These are phyloP conservation scores for Leptoclinus maculatus DNA, from an alignment of 2,797 vertebrate species.

Conservation along the genomic window DNA sequence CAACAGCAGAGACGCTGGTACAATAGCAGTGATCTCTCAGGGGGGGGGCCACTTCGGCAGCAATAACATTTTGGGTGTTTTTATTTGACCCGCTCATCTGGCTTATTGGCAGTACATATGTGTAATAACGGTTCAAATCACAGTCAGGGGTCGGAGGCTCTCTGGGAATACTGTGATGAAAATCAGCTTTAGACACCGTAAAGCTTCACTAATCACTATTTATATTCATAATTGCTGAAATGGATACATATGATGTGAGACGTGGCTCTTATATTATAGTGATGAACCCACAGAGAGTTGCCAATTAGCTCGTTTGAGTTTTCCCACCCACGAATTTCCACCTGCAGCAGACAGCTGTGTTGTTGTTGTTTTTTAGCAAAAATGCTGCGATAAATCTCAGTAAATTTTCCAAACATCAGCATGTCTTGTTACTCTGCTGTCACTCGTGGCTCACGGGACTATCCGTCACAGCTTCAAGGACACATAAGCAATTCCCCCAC, in stretches of 20 bases:
- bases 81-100: not conserved
- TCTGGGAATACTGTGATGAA: not conserved
- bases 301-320: not conserved
- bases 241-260: not conserved
- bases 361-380: not conserved
- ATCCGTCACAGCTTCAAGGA: constrained; percentile 13
- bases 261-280: not conserved
- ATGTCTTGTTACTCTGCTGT: not conserved
- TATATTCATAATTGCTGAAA: not conserved
- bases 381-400: not conserved
- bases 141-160: not conserved
- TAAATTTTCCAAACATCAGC: not conserved
- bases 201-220: not conserved
- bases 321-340: not conserved
- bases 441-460: not conserved
- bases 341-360: not conserved
- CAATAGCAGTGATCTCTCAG: not conserved
- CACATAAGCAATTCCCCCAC: not conserved
- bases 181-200: not conserved
- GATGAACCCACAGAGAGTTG: not conserved
- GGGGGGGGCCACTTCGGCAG: not conserved
- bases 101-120: not conserved
- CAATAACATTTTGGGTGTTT: not conserved
- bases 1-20: not conserved
- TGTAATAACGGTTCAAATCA: not conserved